These are phyloP conservation scores for Spea multiplicata DNA, from an alignment of 2,113 vertebrate genomes.

Conservation along the genomic window DNA sequence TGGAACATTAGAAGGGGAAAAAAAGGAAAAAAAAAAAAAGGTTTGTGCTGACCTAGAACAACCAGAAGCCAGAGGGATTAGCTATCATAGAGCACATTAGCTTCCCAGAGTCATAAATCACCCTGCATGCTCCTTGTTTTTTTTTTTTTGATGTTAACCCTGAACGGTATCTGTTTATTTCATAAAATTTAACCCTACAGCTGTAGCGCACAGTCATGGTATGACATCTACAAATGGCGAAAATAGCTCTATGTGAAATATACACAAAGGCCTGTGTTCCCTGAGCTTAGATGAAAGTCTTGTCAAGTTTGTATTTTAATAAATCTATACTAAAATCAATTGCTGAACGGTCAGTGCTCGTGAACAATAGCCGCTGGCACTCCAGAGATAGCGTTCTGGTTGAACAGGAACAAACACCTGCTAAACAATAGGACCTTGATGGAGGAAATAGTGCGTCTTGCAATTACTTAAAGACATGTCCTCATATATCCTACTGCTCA, in stretches of 20 bases:
- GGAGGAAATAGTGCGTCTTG: not conserved
- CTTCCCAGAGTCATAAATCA: constrained; percentile 7
- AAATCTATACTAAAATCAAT: not conserved
- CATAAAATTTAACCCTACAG: too few relatives aligned
- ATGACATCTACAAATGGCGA: too few relatives aligned
- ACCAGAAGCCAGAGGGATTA: constrained; percentile 21
- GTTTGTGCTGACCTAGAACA: constrained; percentile 30
- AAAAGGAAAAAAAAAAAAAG: constrained; percentile 3
- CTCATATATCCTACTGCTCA: not conserved
- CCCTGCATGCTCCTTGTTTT: constrained; percentile 1
- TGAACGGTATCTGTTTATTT: too few relatives aligned
- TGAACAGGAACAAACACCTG: not conserved
- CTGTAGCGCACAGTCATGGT: too few relatives aligned
- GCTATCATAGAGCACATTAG: constrained; percentile 14
- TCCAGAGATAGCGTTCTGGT: not conserved
- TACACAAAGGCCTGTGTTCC: not conserved
- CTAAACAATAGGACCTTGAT: not conserved
- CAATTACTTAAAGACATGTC: not conserved
- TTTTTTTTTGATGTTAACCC: too few relatives aligned
- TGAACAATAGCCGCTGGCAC: not conserved
- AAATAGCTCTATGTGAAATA: too few relatives aligned
- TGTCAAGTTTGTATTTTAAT: not conserved
- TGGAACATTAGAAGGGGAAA: not conserved
- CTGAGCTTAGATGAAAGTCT: not conserved
- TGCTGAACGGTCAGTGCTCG: not conserved